Evolutionary conservation across 2,888 invertebrate species (phyloP).

Genomic region (Heliconius aoede): DNA sequence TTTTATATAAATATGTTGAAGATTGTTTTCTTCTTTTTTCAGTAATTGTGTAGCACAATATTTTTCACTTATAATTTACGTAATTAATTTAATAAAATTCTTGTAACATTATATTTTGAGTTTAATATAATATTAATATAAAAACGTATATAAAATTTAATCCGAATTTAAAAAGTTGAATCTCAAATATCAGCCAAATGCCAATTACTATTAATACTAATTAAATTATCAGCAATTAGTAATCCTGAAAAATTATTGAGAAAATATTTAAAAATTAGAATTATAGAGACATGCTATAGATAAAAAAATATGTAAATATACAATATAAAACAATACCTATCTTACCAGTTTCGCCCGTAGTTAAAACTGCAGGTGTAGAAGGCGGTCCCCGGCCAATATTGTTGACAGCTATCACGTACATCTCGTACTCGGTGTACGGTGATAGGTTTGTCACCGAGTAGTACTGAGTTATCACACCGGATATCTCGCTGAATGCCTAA

Average conservation of each 20-base stretch:
- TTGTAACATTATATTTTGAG: too few species aligned
- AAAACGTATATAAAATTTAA: too few species aligned
- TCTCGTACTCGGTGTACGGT: conserved; percentile 98
- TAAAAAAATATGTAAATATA: not conserved
- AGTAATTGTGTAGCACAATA: not conserved
- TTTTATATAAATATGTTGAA: not conserved
- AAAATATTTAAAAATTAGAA: not conserved
- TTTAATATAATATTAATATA: too few species aligned
- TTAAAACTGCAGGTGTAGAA: conserved; percentile 93
- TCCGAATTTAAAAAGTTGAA: too few species aligned
- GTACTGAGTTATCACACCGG: conserved; percentile 96
- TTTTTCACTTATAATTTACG: not conserved
- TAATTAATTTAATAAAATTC: not conserved
- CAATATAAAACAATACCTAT: conserved; percentile 31
- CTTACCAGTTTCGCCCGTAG: conserved; percentile 98
- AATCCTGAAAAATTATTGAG: conserved; percentile 3
- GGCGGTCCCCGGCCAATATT: conserved; percentile 96
- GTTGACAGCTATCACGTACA: conserved; percentile 97
- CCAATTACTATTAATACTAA: not conserved
- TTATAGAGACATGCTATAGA: conserved; percentile 23
- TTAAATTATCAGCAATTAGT: not conserved
- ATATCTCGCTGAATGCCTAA: conserved; percentile 95
- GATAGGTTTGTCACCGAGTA: conserved; percentile 95
- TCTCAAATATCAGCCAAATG: not conserved
- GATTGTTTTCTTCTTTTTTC: not conserved